Percentiles rank a stretch among this genome's conserved stretches.
These are phyloP conservation scores for Cenopis cana DNA, from an alignment of 2,888 invertebrate genomes.

Conservation along the genomic window DNA sequence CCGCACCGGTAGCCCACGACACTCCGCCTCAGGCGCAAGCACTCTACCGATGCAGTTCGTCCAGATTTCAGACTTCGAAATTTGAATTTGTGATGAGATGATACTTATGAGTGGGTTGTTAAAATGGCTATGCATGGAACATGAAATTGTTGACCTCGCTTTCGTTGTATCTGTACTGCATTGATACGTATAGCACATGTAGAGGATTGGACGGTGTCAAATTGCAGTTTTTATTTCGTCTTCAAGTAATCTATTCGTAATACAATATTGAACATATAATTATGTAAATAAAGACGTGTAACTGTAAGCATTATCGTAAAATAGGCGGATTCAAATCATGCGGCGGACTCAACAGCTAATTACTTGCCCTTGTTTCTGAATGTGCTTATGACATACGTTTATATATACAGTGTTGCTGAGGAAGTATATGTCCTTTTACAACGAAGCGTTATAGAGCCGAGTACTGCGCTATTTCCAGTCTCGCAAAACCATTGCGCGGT, in stretches of 20 bases:
- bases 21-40: conserved; percentile 54
- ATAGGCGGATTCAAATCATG: conserved; percentile 54
- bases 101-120: conserved; percentile 1
- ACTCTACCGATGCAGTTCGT: conserved; percentile 54
- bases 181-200: not conserved
- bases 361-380: conserved; percentile 48
- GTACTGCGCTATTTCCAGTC: conserved; percentile 13
- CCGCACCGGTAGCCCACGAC: conserved; percentile 82
- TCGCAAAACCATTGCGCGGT: conserved; percentile 17
- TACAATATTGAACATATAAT: conserved; percentile 51
- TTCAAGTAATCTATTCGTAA: conserved; percentile 28
- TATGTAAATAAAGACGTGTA: conserved; percentile 50
- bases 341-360: conserved; percentile 59
- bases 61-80: conserved; percentile 37
- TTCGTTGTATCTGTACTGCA: not conserved
- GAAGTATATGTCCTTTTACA: not conserved
- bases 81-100: conserved; percentile 50
- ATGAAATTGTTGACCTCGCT: not conserved
- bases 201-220: not conserved
- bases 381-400: not conserved
- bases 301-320: conserved; percentile 55
- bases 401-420: not conserved
- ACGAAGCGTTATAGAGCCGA: not conserved
- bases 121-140: not conserved
- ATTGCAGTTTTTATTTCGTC: not conserved